Conservation (phyloP, 2,113 vertebrate genomes). For the Cephalopterus ornatus region DNA sequence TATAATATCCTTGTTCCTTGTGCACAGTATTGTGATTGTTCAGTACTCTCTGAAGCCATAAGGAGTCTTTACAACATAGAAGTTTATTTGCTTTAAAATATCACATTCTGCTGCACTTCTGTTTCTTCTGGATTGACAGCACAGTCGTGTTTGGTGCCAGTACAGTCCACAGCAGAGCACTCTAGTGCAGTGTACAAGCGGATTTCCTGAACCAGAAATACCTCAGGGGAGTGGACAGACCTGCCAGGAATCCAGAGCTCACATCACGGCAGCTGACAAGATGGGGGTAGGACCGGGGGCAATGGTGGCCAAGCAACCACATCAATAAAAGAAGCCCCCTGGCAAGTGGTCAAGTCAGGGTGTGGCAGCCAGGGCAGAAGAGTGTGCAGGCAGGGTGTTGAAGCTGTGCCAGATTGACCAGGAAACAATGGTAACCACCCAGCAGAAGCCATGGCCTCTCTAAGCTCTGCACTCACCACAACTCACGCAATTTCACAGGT, state of each 20-base stretch:
- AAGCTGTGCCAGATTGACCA: not conserved
- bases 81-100: not conserved
- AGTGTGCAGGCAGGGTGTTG: not conserved
- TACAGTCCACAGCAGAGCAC: not conserved
- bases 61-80: not conserved
- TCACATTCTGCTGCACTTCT: not conserved
- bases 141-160: fast-evolving
- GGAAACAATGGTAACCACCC: not conserved
- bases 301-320: not conserved
- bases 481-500: not conserved
- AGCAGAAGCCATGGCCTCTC: not conserved
- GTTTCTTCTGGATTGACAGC: not conserved
- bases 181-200: fast-evolving
- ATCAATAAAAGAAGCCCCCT: not conserved
- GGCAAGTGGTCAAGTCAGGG: not conserved
- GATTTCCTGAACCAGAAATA: not conserved
- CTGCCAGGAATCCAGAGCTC: not conserved
- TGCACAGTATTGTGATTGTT: not conserved
- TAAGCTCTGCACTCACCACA: not conserved
- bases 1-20: not conserved
- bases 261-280: fast-evolving
- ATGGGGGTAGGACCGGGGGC: not conserved
- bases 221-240: not conserved
- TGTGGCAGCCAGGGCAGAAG: not conserved
- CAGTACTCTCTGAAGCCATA: not conserved